Evolutionary conservation across 2,113 vertebrate genomes (phyloP), one percentile per base, ranked within the genome.

Genomic region (Neolamprologus ventralis): DNA sequence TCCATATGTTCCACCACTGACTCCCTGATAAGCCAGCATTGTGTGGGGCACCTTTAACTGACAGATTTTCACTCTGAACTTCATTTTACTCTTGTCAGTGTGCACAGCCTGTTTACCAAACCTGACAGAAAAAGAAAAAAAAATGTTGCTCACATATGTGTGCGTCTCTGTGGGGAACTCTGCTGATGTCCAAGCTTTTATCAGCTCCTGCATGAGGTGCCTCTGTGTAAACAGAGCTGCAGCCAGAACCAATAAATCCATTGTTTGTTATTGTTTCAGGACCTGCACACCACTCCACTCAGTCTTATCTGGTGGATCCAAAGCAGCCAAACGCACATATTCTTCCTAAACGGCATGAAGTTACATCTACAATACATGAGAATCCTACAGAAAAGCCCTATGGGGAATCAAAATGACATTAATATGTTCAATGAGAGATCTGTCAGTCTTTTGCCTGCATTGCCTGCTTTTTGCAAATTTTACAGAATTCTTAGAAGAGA

Each of bases 181-280:
- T 45, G 28, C 11, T 80, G 49, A 60, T 57, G 73, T 83, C 82
- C 85, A 86, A 71, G 58, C 31, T 87, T 68, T 90, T 89, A 93
- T 92, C 89, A 86, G 85, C 80, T 79, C 23, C 75, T 55, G 73
- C 90, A 89, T 17, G 33, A 73, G 45, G 33, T 17, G 45, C 33
- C 84, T 80, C 81, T 81, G 42, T 87, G 35, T 57, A 82, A 83
- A 88, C 89, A 88, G 1, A 1, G 7, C 53, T 13, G 73, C 85
- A 85, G 87, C 85, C 85, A 87, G 85, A 2, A 31, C 53, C 88
- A 60, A 91, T 94, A 89, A 94, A 94, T 92, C 87, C 53, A 31
- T 19, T 37, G 65, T 87, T 75, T 75, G 85, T 58, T 89, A 89
- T 86, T 85, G 89, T 90, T 91, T 79, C 85, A 79, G 82, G 65